phyloP scores from a whole-genome alignment of 2,888 invertebrate species.

The Nesidiocoris tenuis region DNA sequence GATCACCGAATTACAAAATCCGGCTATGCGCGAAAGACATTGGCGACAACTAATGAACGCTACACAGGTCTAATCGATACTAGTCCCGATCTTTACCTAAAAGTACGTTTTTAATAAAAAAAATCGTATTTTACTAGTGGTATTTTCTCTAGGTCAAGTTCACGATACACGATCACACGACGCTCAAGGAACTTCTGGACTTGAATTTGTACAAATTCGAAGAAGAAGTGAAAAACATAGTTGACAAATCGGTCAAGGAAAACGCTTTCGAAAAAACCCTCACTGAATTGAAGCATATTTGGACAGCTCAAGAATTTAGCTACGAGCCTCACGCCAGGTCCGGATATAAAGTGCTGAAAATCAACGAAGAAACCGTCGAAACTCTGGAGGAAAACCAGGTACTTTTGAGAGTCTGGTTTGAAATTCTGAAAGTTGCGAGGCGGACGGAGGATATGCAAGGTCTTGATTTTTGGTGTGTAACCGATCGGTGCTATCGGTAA shows the following conservation, averaged over 20 bases:
- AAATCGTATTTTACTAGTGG: neutral
- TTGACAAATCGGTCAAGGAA: conserved; percentile 94
- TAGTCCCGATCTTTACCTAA: neutral
- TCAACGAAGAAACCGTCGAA: conserved; percentile 86
- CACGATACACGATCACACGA: conserved; percentile 80
- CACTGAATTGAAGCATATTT: conserved; percentile 77
- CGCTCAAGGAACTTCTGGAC: conserved; percentile 80
- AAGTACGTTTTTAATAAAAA: neutral
- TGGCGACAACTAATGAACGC: conserved; percentile 93
- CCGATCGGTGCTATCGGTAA: no score
- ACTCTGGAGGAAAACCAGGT: conserved; percentile 93
- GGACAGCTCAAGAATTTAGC: conserved; percentile 80
- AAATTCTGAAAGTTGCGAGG: neutral
- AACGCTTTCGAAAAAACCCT: conserved; percentile 94
- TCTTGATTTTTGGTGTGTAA: no score
- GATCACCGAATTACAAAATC: conserved; percentile 90
- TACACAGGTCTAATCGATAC: conserved; percentile 67
- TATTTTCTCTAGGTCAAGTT: conserved; percentile 66
- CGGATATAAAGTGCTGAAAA: conserved; percentile 70
- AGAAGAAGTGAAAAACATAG: conserved; percentile 89
- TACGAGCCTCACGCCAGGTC: conserved; percentile 80
- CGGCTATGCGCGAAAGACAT: conserved; percentile 88
- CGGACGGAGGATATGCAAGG: no score
- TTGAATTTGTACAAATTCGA: conserved; percentile 89
- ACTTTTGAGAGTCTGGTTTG: conserved; percentile 16